phyloP scores from a whole-genome alignment of 2,888 invertebrate genomes.

The Lamellibrachia columna region DNA sequence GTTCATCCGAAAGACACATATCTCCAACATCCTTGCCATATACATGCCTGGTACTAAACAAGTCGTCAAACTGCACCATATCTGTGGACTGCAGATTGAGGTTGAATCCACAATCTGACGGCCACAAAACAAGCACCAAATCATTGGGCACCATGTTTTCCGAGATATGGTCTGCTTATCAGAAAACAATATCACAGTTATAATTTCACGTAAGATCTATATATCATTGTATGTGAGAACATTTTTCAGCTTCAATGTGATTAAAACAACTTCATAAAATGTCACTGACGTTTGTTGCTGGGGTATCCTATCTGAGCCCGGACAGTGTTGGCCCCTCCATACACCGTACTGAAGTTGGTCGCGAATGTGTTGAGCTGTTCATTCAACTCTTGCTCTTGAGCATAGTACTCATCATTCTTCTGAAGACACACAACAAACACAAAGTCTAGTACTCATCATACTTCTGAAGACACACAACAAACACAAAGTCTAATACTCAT shows the following conservation, averaged over 20 bases:
- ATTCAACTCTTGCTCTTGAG: conserved; percentile 62
- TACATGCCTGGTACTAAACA: too few species aligned
- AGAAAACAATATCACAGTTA: too few species aligned
- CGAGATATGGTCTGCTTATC: too few species aligned
- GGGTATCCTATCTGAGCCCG: conserved; percentile 52
- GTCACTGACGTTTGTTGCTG: neutral
- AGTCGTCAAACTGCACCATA: too few species aligned
- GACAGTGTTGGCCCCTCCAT: conserved; percentile 65
- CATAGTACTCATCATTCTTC: conserved; percentile 52
- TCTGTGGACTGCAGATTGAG: too few species aligned
- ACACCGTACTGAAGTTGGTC: conserved; percentile 60
- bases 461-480: conserved; percentile 32
- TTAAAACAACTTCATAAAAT: neutral
- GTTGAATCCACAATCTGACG: too few species aligned
- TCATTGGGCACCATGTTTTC: too few species aligned
- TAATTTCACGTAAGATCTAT: too few species aligned
- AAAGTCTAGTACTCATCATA: neutral
- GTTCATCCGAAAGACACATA: too few species aligned
- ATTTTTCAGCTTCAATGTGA: neutral
- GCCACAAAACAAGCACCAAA: too few species aligned
- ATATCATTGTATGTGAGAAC: neutral
- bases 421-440: too few species aligned
- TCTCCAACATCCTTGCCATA: too few species aligned
- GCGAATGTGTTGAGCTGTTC: conserved; percentile 60
- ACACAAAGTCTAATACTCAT: conserved; percentile 6